Conservation (phyloP, 1,140 invertebrate species). For the Archivesica marissinica region DNA sequence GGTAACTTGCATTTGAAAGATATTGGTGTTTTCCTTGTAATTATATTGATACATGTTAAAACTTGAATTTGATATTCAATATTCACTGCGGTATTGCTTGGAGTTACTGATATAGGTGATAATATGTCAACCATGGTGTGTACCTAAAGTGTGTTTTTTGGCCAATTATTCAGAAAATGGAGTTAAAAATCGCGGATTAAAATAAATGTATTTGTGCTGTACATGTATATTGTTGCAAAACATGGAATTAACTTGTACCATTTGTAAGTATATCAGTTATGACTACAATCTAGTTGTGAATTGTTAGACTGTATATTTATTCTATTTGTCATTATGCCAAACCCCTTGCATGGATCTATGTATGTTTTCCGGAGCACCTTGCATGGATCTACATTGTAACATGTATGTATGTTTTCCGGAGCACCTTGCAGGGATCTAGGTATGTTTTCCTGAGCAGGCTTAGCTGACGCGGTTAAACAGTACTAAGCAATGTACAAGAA, state of each 20-base stretch:
- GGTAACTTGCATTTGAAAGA: background rate
- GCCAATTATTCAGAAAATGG: background rate
- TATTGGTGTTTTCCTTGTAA: background rate
- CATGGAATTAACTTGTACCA: background rate
- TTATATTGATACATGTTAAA: conserved; percentile 37
- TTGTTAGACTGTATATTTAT: no score
- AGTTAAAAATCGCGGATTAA: background rate
- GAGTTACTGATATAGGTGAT: conserved; percentile 51
- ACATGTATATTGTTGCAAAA: background rate
- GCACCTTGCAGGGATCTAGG: no score
- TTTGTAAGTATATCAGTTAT: background rate
- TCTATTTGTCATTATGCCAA: no score
- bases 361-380: no score
- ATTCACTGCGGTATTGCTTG: conserved; percentile 60
- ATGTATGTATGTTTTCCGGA: no score
- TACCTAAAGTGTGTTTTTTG: background rate
- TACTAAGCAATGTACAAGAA: no score
- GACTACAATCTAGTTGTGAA: background rate
- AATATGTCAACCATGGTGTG: conserved; percentile 18
- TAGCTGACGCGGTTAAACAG: no score
- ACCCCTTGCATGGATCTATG: no score
- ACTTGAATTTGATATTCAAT: background rate
- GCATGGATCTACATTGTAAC: no score
- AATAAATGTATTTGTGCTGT: background rate
- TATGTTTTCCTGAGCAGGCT: no score